These are phyloP conservation scores for Trinectes maculatus DNA, from an alignment of 2,113 vertebrate genomes.

Conservation along the genomic window DNA sequence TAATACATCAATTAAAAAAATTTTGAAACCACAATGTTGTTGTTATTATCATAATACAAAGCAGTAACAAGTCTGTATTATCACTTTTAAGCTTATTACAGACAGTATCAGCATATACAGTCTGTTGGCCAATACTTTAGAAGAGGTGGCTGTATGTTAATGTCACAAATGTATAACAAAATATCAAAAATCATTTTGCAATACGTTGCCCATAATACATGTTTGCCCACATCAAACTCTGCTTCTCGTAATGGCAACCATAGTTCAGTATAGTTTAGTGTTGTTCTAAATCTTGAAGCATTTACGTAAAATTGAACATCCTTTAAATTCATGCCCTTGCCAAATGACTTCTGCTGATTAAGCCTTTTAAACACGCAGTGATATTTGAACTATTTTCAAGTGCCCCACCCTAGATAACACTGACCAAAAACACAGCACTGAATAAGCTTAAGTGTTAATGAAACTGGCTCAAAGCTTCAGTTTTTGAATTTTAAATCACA, in stretches of 20 bases:
- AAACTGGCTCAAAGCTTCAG: too few relatives aligned
- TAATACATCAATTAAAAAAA: slow-evolving; percentile 73
- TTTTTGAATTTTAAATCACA: too few relatives aligned
- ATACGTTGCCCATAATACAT: neutral
- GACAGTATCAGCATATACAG: neutral
- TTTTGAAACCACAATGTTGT: slow-evolving; percentile 35
- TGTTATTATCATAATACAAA: slow-evolving; percentile 22
- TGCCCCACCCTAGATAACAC: too few relatives aligned
- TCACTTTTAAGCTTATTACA: neutral
- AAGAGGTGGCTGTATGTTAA: neutral
- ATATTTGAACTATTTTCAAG: too few relatives aligned
- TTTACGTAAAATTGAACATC: neutral
- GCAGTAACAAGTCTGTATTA: neutral
- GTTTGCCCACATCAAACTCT: neutral
- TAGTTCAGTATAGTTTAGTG: neutral
- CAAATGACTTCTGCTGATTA: too few relatives aligned
- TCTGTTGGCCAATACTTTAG: neutral
- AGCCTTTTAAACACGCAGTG: too few relatives aligned
- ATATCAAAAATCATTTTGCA: neutral
- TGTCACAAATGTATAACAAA: neutral
- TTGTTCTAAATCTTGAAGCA: neutral
- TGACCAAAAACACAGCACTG: too few relatives aligned
- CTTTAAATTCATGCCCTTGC: too few relatives aligned
- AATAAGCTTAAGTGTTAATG: too few relatives aligned
- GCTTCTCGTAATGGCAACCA: neutral